Percentiles rank a stretch among this genome's conserved stretches.
Conservation (phyloP, 2,888 invertebrate genomes). For the Drosophila mulleri region DNA sequence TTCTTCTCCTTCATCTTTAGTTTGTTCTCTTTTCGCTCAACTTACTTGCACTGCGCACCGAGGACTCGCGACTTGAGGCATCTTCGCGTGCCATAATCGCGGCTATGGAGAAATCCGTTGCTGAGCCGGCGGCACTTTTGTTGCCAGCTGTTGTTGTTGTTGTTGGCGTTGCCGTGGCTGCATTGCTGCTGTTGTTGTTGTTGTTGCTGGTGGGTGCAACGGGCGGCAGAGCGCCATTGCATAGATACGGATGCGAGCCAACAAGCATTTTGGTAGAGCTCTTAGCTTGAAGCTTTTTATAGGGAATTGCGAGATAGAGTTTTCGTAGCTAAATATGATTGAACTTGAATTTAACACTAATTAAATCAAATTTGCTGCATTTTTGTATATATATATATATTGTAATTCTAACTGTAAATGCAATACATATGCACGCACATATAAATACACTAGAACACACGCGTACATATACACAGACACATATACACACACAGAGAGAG, state of each 20-base stretch:
- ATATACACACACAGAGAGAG: background rate
- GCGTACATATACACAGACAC: background rate
- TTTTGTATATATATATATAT: slow-evolving; percentile 38
- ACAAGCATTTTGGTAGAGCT: slow-evolving; percentile 74
- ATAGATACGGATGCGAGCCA: slow-evolving; percentile 83
- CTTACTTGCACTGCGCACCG: slow-evolving; percentile 84
- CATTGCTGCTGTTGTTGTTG: slow-evolving; percentile 81
- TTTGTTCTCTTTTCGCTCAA: slow-evolving; percentile 19
- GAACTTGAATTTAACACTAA: slow-evolving; percentile 62
- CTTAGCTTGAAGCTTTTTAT: slow-evolving; percentile 10
- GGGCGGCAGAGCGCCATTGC: slow-evolving; percentile 73
- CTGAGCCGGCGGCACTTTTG: slow-evolving; percentile 85
- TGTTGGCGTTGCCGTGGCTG: slow-evolving; percentile 85
- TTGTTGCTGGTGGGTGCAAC: slow-evolving; percentile 57
- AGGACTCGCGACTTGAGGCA: slow-evolving; percentile 83
- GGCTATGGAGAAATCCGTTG: slow-evolving; percentile 97
- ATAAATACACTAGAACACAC: slow-evolving; percentile 19
- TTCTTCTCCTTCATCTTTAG: background rate
- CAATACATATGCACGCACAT: slow-evolving; percentile 19
- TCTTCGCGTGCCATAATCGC: slow-evolving; percentile 94
- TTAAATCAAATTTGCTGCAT: slow-evolving; percentile 57
- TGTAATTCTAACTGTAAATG: slow-evolving; percentile 32
- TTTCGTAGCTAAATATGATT: slow-evolving; percentile 13
- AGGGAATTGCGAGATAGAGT: slow-evolving; percentile 1
- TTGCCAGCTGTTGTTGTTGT: slow-evolving; percentile 70